Evolutionary conservation across 1,140 invertebrate species (phyloP).

Genomic region (Formica selysi): DNA sequence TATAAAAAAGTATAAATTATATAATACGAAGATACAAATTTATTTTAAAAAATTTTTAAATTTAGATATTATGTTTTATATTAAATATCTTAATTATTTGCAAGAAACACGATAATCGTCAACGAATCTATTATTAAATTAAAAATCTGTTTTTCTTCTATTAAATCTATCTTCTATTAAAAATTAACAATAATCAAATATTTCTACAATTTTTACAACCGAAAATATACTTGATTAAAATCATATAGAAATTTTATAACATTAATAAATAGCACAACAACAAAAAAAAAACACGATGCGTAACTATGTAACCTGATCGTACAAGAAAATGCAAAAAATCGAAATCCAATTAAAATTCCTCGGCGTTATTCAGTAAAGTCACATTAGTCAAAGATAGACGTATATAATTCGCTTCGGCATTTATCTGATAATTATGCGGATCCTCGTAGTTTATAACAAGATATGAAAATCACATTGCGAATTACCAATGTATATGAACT

Average conservation of each 20-base stretch:
- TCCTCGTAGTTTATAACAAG: constrained; percentile 38
- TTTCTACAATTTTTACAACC: not conserved
- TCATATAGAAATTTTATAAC: not conserved
- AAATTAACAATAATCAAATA: too few species aligned
- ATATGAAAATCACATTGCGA: constrained; percentile 42
- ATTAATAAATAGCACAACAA: not conserved
- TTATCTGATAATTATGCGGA: constrained; percentile 55
- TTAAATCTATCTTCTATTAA: constrained; percentile 4
- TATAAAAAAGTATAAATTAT: not conserved
- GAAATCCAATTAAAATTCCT: constrained; percentile 73
- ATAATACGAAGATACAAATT: not conserved
- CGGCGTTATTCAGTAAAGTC: constrained; percentile 46
- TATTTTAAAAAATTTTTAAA: too few species aligned
- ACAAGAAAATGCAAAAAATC: constrained; percentile 49
- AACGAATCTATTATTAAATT: not conserved
- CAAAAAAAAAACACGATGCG: not conserved
- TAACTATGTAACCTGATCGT: not conserved
- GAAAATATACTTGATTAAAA: not conserved
- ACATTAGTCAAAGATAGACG: constrained; percentile 57
- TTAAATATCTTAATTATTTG: constrained; percentile 9
- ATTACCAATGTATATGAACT: not conserved
- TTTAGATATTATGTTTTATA: not conserved
- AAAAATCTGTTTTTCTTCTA: too few species aligned
- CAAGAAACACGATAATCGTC: too few species aligned
- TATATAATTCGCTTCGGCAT: constrained; percentile 47